Conservation (phyloP, 1,140 invertebrate genomes). For the Drosophila sp. region DNA sequence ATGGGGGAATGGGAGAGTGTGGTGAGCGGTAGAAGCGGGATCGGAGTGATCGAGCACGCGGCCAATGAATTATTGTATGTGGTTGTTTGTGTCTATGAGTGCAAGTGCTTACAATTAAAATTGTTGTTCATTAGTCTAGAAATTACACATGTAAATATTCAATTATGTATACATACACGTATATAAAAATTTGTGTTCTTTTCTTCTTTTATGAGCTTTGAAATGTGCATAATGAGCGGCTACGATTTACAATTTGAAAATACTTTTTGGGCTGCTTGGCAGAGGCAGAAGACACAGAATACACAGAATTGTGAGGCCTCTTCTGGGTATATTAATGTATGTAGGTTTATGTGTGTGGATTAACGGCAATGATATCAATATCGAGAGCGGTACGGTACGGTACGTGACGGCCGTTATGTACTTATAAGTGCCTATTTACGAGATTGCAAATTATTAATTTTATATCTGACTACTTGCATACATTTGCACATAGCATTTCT, state of each 20-base stretch:
- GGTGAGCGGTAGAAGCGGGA: not conserved
- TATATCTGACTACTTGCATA: slow-evolving; percentile 37
- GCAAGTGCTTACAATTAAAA: slow-evolving; percentile 45
- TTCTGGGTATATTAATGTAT: not conserved
- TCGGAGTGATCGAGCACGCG: slow-evolving; percentile 3
- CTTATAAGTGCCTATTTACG: slow-evolving; percentile 77
- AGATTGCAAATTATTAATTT: slow-evolving; percentile 65
- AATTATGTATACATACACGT: slow-evolving; percentile 47
- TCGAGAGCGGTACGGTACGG: slow-evolving; percentile 58
- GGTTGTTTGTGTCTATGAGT: not conserved
- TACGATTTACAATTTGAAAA: slow-evolving; percentile 49
- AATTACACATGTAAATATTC: slow-evolving; percentile 51
- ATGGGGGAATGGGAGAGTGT: not conserved
- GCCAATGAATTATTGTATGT: slow-evolving; percentile 5
- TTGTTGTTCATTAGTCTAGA: slow-evolving; percentile 48
- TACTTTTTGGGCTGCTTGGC: slow-evolving; percentile 45
- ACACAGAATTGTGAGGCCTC: slow-evolving; percentile 5
- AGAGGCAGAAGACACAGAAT: slow-evolving; percentile 14
- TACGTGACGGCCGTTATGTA: slow-evolving; percentile 79
- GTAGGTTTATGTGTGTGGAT: slow-evolving; percentile 32
- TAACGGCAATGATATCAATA: slow-evolving; percentile 47
- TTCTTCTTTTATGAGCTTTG: slow-evolving; percentile 53
- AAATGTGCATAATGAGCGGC: slow-evolving; percentile 52
- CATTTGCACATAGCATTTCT: slow-evolving; percentile 29
- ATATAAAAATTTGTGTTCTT: slow-evolving; percentile 42